phyloP scores from a whole-genome alignment of 2,797 vertebrate species.

The Scyliorhinus canicula region DNA sequence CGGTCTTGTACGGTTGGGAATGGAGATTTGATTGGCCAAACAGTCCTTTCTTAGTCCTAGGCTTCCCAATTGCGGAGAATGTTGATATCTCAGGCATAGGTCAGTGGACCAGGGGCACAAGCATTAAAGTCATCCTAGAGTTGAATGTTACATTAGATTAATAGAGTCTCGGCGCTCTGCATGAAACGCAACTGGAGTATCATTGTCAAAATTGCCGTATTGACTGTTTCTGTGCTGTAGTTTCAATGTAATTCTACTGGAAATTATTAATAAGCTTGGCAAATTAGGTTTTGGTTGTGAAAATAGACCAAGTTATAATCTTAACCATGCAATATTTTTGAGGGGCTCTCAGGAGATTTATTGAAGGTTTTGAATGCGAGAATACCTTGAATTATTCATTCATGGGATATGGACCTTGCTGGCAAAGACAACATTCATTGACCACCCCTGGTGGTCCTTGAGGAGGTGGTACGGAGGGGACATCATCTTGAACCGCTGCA shows the following conservation, averaged over 20 bases:
- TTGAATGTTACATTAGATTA: no score
- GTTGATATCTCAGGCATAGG: background rate
- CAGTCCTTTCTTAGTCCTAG: background rate
- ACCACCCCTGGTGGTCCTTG: background rate
- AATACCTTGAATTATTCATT: background rate
- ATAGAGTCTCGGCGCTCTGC: background rate
- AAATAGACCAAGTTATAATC: no score
- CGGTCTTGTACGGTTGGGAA: background rate
- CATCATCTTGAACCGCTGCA: background rate
- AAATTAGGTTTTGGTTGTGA: background rate
- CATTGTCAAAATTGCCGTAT: background rate
- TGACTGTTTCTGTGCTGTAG: background rate
- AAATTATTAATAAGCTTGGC: background rate
- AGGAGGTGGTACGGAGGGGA: background rate
- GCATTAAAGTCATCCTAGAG: background rate
- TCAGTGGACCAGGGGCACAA: background rate
- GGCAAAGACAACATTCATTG: background rate
- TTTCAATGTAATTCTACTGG: background rate
- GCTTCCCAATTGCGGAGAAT: background rate
- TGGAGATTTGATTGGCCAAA: background rate
- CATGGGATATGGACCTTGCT: background rate
- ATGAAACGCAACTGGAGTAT: background rate
- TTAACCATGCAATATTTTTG: no score
- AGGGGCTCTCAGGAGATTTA: background rate
- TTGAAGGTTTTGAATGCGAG: background rate